Conservation (phyloP, 2,797 vertebrate genomes). For the Micropoecilia bifurca region DNA sequence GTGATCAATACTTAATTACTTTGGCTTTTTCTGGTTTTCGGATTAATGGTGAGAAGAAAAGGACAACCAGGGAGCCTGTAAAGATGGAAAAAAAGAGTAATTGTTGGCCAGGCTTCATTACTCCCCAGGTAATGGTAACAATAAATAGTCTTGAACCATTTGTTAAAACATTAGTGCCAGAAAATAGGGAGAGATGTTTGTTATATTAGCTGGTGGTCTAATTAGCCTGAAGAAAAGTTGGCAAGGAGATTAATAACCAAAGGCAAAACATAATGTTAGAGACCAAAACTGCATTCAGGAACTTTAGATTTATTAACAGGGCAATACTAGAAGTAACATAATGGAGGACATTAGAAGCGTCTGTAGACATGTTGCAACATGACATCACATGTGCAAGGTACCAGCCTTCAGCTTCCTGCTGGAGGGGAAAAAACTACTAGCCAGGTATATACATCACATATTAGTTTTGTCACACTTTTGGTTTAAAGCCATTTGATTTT, state of each 20-base stretch:
- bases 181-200: constrained; percentile 44
- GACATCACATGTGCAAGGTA: too few species aligned
- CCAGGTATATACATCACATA: neutral
- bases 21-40: constrained; percentile 56
- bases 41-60: constrained; percentile 62
- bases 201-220: constrained; percentile 36
- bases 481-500: too few species aligned
- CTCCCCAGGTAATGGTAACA: constrained; percentile 58
- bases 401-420: too few species aligned
- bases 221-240: constrained; percentile 25
- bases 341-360: neutral
- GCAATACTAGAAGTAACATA: neutral
- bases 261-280: constrained; percentile 37
- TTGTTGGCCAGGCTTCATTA: constrained; percentile 67
- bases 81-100: constrained; percentile 57
- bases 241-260: constrained; percentile 36
- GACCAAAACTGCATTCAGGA: constrained; percentile 29
- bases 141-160: constrained; percentile 65
- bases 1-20: constrained; percentile 77
- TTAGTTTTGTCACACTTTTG: neutral
- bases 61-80: constrained; percentile 43
- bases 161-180: constrained; percentile 61
- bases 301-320: constrained; percentile 22
- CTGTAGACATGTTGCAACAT: neutral
- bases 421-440: too few species aligned